These are phyloP conservation scores for Nephrocerus scutellatus DNA, from an alignment of 2,888 invertebrate species.

Conservation along the genomic window DNA sequence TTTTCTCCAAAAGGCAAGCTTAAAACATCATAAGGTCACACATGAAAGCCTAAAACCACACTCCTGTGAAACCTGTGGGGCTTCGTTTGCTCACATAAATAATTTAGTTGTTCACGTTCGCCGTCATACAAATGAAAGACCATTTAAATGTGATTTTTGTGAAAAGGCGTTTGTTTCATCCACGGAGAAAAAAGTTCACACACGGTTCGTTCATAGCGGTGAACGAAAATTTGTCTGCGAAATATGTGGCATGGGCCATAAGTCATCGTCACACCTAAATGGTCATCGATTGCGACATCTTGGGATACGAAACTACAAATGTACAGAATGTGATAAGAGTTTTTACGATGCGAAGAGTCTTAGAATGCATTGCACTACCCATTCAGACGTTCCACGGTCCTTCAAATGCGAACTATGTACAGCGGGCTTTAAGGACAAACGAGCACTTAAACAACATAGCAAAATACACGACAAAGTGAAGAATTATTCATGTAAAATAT, in stretches of 20 bases:
- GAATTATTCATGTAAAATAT: constrained; percentile 21
- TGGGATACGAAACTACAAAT: constrained; percentile 17
- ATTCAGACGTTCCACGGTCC: constrained; percentile 18
- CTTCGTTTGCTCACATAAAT: constrained; percentile 19
- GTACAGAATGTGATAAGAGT: constrained; percentile 20
- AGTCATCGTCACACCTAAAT: constrained; percentile 17
- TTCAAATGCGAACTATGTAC: constrained; percentile 14
- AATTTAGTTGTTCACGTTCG: constrained; percentile 21
- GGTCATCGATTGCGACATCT: constrained; percentile 21
- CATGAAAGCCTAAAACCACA: constrained; percentile 22
- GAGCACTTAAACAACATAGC: constrained; percentile 17
- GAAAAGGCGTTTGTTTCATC: constrained; percentile 19
- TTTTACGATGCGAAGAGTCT: constrained; percentile 19
- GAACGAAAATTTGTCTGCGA: constrained; percentile 21
- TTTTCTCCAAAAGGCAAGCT: too few species aligned
- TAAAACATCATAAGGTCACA: too few species aligned
- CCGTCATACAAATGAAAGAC: constrained; percentile 21
- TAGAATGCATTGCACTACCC: constrained; percentile 15
- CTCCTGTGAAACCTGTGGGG: constrained; percentile 20
- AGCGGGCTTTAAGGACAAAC: constrained; percentile 17
- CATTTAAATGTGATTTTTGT: constrained; percentile 21
- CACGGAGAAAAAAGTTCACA: constrained; percentile 18
- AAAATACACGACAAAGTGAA: constrained; percentile 21
- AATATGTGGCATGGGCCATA: constrained; percentile 20
- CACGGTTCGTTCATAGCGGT: constrained; percentile 19